Conservation (phyloP, 2,888 invertebrate species). For the Theretra japonica region DNA sequence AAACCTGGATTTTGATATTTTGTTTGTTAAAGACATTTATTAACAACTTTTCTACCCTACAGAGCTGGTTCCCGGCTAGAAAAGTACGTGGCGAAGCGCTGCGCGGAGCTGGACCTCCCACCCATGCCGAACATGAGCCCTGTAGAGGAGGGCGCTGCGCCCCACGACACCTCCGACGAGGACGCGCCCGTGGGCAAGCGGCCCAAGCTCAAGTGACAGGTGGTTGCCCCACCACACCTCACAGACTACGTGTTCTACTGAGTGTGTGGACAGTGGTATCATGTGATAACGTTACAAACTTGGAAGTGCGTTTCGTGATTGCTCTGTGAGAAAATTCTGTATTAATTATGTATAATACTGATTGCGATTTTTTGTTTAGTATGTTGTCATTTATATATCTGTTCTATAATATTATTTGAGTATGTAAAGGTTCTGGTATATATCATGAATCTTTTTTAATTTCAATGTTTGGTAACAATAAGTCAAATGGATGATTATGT, state of each 20-base stretch:
- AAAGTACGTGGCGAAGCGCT: constrained; percentile 88
- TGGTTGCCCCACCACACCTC: constrained; percentile 45
- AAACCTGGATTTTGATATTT: too few species aligned
- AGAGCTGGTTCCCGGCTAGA: constrained; percentile 91
- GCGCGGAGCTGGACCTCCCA: constrained; percentile 87
- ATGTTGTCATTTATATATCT: too few species aligned
- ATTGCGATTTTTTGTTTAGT: too few species aligned
- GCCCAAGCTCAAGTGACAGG: constrained; percentile 65
- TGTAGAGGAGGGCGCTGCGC: constrained; percentile 35
- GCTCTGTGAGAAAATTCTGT: not conserved
- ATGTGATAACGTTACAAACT: not conserved
- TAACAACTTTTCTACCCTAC: constrained; percentile 47
- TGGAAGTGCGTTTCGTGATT: not conserved
- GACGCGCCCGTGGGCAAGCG: constrained; percentile 57
- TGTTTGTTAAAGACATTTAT: not conserved
- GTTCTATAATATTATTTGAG: too few species aligned
- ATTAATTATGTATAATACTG: too few species aligned
- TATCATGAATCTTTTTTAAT: not conserved
- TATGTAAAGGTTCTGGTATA: too few species aligned
- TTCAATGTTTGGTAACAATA: not conserved
- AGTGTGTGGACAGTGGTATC: constrained; percentile 29
- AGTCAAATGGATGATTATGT: not conserved
- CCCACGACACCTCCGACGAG: constrained; percentile 43
- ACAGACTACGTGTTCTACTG: constrained; percentile 64
- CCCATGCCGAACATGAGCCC: constrained; percentile 69